Percentiles rank a stretch among this genome's conserved stretches.
Evolutionary conservation across 1,140 invertebrate species (phyloP).

Genomic region (Papilio helenus): DNA sequence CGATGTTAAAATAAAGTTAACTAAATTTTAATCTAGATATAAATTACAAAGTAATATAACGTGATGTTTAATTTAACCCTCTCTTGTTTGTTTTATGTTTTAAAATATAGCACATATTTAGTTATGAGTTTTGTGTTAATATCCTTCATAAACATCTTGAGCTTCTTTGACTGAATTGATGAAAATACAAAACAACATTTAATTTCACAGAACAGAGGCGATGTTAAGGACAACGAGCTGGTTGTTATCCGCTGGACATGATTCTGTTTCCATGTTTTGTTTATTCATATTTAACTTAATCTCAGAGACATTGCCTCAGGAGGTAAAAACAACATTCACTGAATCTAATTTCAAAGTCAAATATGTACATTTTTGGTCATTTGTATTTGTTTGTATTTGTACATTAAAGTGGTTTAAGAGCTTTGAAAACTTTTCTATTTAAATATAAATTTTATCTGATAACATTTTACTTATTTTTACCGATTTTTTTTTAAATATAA

Average conservation of each 20-base stretch:
- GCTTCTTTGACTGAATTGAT: not conserved
- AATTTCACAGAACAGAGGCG: not conserved
- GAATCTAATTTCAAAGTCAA: not conserved
- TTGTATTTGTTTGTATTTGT: not conserved
- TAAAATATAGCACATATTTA: too few relatives aligned
- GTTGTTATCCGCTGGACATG: not conserved
- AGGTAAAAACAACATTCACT: not conserved
- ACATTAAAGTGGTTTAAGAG: not conserved
- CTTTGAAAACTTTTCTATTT: not conserved
- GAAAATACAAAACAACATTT: not conserved
- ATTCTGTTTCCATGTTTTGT: not conserved
- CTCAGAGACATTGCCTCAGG: not conserved
- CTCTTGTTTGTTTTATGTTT: not conserved
- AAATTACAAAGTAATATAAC: not conserved
- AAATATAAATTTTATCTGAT: not conserved
- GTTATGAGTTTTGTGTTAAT: too few relatives aligned
- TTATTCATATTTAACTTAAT: not conserved
- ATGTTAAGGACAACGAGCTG: not conserved
- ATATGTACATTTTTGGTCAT: not conserved
- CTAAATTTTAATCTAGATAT: not conserved
- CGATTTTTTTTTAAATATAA: not conserved
- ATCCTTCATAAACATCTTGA: not conserved
- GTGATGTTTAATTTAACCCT: not conserved
- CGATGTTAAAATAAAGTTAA: not conserved
- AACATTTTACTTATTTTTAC: not conserved